Percentiles rank a stretch among this genome's conserved stretches.
Conservation (phyloP, 1,140 invertebrate species). For the Drosophila virilis region DNA sequence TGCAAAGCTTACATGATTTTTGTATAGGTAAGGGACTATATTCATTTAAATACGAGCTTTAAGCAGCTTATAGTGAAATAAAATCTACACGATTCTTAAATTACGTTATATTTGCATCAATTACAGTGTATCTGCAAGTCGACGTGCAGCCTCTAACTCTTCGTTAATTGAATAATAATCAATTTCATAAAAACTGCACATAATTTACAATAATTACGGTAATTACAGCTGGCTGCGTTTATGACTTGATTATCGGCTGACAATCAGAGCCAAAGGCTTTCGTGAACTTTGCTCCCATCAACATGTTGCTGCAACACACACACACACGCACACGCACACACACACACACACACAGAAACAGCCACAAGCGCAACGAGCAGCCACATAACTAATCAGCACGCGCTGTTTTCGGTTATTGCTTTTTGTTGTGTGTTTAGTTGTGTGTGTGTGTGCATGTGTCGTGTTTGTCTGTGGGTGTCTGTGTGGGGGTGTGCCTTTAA, state of each 20-base stretch:
- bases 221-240: slow-evolving; percentile 1
- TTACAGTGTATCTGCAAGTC: not conserved
- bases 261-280: slow-evolving; percentile 2
- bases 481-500: slow-evolving; percentile 33
- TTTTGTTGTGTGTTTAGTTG: slow-evolving; percentile 27
- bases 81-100: too few relatives aligned
- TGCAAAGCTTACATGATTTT: too few relatives aligned
- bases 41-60: too few relatives aligned
- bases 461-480: slow-evolving; percentile 10
- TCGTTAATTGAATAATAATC: slow-evolving; percentile 1
- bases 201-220: not conserved
- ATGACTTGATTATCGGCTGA: not conserved
- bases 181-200: not conserved
- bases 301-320: slow-evolving; percentile 32
- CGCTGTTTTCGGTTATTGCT: slow-evolving; percentile 29
- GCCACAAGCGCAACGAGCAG: not conserved
- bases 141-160: not conserved
- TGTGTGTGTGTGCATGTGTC: slow-evolving; percentile 42
- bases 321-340: not conserved
- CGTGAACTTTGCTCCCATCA: slow-evolving; percentile 7
- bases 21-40: too few relatives aligned
- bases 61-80: too few relatives aligned
- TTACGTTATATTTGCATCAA: too few relatives aligned
- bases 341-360: not conserved
- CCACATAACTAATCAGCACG: slow-evolving; percentile 68